phyloP scores from a whole-genome alignment of 2,797 vertebrate species.

The Pangasius macronema region DNA sequence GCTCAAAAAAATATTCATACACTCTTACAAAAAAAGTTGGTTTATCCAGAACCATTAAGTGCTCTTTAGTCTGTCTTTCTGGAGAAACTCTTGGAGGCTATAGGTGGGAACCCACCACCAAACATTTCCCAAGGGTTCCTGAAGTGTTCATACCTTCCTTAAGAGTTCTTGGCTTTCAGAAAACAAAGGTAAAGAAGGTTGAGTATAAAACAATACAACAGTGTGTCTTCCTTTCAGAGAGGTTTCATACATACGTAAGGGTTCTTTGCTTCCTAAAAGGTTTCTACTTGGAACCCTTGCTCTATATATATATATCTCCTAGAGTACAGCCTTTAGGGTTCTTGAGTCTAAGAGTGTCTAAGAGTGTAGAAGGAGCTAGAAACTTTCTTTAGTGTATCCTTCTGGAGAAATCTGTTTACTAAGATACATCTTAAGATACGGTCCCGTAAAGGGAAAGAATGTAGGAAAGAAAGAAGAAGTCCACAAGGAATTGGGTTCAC shows the following conservation, averaged over 20 bases:
- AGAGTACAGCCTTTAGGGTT: background rate
- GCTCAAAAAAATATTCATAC: background rate
- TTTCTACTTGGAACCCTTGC: background rate
- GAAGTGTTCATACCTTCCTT: background rate
- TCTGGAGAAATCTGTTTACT: background rate
- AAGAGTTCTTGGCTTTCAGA: background rate
- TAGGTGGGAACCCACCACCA: background rate
- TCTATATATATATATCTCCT: background rate
- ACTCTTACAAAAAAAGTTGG: background rate
- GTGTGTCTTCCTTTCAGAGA: background rate
- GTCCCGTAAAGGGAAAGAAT: too few species aligned
- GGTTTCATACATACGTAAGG: background rate
- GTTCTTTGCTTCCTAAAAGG: background rate
- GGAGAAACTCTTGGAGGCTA: background rate
- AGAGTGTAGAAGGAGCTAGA: background rate
- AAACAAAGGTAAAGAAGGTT: background rate
- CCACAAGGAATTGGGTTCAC: too few species aligned
- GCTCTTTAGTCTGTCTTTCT: background rate
- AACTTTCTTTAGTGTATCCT: background rate
- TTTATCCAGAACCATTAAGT: background rate
- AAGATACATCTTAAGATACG: too few species aligned
- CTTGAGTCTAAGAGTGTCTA: background rate
- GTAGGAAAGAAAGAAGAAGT: too few species aligned
- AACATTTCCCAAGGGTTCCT: background rate
- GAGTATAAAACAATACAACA: background rate